These are phyloP conservation scores for Xanthia icteritia DNA, from an alignment of 2,888 invertebrate species.

Conservation along the genomic window DNA sequence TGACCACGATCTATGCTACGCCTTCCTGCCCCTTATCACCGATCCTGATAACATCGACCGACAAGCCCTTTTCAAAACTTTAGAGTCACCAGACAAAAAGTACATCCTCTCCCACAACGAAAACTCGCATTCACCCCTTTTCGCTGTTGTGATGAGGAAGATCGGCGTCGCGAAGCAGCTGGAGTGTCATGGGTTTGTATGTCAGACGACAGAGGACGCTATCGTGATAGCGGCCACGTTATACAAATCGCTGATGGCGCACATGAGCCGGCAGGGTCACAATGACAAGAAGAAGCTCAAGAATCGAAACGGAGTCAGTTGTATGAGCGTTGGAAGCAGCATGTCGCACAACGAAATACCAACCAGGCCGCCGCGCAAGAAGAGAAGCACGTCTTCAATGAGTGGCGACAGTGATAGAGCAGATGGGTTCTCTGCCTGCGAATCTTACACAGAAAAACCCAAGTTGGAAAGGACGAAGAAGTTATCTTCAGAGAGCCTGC, in stretches of 20 bases:
- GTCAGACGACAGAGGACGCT: conserved; percentile 97
- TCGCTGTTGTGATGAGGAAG: conserved; percentile 97
- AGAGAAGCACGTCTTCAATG: conserved; percentile 92
- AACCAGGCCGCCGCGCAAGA: conserved; percentile 93
- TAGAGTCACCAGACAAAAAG: conserved; percentile 89
- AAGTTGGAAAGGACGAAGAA: conserved; percentile 90
- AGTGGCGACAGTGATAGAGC: conserved; percentile 91
- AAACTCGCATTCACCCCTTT: conserved; percentile 95
- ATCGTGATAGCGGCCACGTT: conserved; percentile 97
- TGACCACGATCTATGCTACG: conserved; percentile 91
- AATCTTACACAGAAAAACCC: conserved; percentile 86
- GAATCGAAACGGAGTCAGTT: conserved; percentile 94
- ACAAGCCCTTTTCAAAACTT: conserved; percentile 91
- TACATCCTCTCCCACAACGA: conserved; percentile 90
- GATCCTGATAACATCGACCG: conserved; percentile 95
- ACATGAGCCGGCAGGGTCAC: conserved; percentile 92
- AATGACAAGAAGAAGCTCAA: conserved; percentile 91
- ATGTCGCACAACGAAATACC: conserved; percentile 89
- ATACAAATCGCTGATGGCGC: conserved; percentile 96
- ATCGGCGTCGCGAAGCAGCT: conserved; percentile 94
- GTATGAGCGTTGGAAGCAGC: conserved; percentile 94
- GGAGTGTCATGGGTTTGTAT: conserved; percentile 97
- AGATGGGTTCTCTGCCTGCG: conserved; percentile 87
- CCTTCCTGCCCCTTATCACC: conserved; percentile 95
- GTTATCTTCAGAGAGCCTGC: conserved; percentile 89